phyloP scores from a whole-genome alignment of 2,113 vertebrate genomes.

The Protobothrops flavoviridis region DNA sequence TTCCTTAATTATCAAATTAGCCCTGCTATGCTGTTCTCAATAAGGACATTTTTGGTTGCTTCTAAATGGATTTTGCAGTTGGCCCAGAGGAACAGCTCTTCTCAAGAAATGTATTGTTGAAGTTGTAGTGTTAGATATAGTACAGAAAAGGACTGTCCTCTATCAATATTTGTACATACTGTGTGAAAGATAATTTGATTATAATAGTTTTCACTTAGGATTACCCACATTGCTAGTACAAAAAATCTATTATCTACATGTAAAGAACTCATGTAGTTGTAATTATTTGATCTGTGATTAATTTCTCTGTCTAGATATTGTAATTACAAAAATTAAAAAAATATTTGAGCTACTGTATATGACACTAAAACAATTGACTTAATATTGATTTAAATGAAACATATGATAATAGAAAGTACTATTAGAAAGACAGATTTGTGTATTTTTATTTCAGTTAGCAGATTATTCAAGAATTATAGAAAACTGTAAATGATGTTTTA shows the following conservation, averaged over 20 bases:
- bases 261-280: not conserved
- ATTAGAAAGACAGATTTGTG: not conserved
- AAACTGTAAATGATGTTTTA: not conserved
- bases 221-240: not conserved
- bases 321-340: not conserved
- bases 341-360: not conserved
- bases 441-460: not conserved
- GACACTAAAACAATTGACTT: not conserved
- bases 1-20: not conserved
- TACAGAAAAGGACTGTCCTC: not conserved
- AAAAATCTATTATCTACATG: not conserved
- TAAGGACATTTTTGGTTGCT: not conserved
- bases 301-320: not conserved
- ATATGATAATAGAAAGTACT: not conserved
- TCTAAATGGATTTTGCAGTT: not conserved
- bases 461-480: not conserved
- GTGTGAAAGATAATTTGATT: not conserved
- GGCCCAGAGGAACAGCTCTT: not conserved
- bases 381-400: not conserved
- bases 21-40: not conserved
- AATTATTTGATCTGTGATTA: constrained; percentile 5
- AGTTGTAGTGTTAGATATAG: not conserved
- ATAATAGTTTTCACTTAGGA: not conserved
- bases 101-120: not conserved
- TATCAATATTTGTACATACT: not conserved